Base-by-base conservation (phyloP, 1,140 invertebrate species). In the Saxidomus purpurata region DNA sequence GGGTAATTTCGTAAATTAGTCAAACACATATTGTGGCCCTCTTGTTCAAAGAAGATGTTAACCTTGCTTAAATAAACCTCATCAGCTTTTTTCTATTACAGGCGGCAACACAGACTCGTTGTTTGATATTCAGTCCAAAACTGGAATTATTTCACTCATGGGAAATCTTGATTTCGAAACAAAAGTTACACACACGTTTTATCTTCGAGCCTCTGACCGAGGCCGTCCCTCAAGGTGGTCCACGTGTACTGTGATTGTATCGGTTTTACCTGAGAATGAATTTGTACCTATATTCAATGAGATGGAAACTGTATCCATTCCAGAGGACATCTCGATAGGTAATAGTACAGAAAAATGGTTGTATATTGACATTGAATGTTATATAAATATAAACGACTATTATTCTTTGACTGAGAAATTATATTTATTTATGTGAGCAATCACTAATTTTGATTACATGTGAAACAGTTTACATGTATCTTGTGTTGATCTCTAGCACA, bases 271-370 rank as follows among this genome's bases (percentile, higher is more conserved):
- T 2, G 80, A 83, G 1, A 89, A 89, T 74, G 87, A 89, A 25
- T 89, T 89, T 79, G 80, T 55, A 76, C 87, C 87, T 43, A 84
- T 89, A 11, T 84, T 89, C 43, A 63, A 77, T 17, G 87, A 83
- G 9, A 83, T 84, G 34, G 67, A 43, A 28, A 43, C 69, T 8
- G 40, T 89, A 19, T 1, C 19, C 8, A 84, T 83, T 43, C 55
- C 87, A 11, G 87, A 89, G 49, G 80, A 84, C 61, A 67, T 69
- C 9, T 22, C n/a, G 19, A 55, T 67, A 55, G 87, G 86, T 88
- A 81, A 8, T 49, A 52, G n/a, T 4, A n/a, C n/a, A n/a, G n/a
- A n/a, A n/a, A n/a, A n/a, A n/a, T n/a, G n/a, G n/a, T n/a, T n/a
- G n/a, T n/a, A n/a, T n/a, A n/a, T n/a, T n/a, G n/a, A n/a, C n/a